Base-by-base conservation (phyloP, 1,140 invertebrate species). In the Zaprionus nigranus region DNA sequence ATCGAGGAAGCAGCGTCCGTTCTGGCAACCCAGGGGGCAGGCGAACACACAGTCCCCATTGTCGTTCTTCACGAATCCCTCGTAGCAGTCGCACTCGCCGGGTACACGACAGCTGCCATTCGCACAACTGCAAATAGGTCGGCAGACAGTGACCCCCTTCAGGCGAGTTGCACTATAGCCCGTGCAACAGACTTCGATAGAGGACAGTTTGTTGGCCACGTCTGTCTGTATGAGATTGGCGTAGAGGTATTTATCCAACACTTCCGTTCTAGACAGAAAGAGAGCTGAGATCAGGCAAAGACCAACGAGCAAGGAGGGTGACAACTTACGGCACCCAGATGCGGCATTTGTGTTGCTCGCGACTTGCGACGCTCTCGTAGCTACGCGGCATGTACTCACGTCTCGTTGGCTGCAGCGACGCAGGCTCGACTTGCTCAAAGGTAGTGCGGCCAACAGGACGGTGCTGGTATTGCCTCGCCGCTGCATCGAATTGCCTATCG, bases 51-150 rank as follows among this genome's bases (percentile, higher is more conserved):
- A 93, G 54, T 92, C 81, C 0, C 86, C 88, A 70, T 90, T 91
- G 54, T 90, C 87, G 60, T 83, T 93, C 36, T 93, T 94, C 20
- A 95, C 94, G 64, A 94, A 95, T 49, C 94, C 94, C 38, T 91
- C 81, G 40, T 79, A 86, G 77, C 95, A 96, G 15, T 93, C 90
- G 86, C 95, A 96, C 2, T 91, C 92, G 2, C 95, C 93, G 0
- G 95, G 95, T 0, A 92, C 93, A 5, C 91, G 78, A 78, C 95
- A 96, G 22, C 92, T 79, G 0, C 94, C 94, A 78, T 96, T 95
- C 2, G 93, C 81, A 70, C 95, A 95, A 3, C 93, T 84, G 75
- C 95, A 95, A 2, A 93, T 92, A 2, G 95, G 94, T 17, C 93
- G 93, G 73, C 95, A 95, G 5, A 93, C 80, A 1, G 91, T 88